Evolutionary conservation across 2,888 invertebrate species (phyloP).

Genomic region (Hedya salicella): DNA sequence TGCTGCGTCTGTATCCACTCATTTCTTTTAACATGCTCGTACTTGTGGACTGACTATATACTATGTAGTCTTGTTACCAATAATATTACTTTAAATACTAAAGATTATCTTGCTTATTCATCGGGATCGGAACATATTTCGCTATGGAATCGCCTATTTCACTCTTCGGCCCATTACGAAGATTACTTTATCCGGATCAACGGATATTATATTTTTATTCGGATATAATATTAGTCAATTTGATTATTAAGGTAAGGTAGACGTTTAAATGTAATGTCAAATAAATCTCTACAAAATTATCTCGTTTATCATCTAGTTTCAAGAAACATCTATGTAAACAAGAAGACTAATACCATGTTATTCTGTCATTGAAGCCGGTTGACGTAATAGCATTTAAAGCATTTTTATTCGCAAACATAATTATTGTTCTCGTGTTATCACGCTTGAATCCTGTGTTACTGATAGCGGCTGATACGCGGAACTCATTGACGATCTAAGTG

Average conservation of each 20-base stretch:
- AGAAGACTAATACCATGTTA: neutral
- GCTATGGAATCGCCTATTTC: neutral
- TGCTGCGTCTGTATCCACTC: constrained; percentile 54
- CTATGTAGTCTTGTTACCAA: neutral
- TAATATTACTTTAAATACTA: too few relatives aligned
- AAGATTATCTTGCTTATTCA: neutral
- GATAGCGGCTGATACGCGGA: constrained; percentile 40
- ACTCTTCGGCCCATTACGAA: neutral
- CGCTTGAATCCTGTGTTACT: neutral
- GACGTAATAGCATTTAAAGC: constrained; percentile 28
- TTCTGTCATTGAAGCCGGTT: constrained; percentile 8
- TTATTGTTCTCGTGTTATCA: constrained; percentile 29
- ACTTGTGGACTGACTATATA: neutral
- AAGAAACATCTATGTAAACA: constrained; percentile 5
- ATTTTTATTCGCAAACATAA: constrained; percentile 25
- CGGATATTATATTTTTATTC: too few relatives aligned
- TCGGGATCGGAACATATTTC: neutral
- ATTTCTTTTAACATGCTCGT: constrained; percentile 13
- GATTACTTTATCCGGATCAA: too few relatives aligned
- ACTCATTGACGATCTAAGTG: constrained; percentile 19
- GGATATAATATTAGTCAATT: neutral
- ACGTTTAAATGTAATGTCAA: too few relatives aligned
- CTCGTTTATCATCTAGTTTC: neutral
- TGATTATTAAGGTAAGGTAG: neutral
- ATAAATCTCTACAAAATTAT: too few relatives aligned